A percentile compares a stretch with the other conserved stretches of the same genome.
phyloP scores from a whole-genome alignment of 1,140 invertebrate genomes.

The Tetragnatha versicolor region DNA sequence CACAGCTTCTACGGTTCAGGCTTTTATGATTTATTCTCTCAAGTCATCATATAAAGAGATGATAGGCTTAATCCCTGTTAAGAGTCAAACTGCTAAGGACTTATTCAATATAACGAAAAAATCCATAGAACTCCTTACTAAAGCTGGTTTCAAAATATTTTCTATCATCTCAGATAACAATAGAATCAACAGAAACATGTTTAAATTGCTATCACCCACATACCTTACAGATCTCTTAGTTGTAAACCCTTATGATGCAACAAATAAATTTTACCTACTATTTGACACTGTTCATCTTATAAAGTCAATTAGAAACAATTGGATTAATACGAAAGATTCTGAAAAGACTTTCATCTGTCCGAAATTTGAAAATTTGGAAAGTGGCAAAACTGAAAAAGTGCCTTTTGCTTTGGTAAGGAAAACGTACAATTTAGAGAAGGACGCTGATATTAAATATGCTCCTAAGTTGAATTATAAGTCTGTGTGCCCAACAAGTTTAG shows the following conservation, averaged over 20 bases:
- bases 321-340: neutral
- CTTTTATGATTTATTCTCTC: neutral
- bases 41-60: neutral
- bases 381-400: neutral
- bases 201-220: neutral
- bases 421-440: neutral
- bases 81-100: neutral
- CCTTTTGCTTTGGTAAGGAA: neutral
- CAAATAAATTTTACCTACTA: neutral
- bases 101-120: neutral
- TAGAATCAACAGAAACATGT: neutral
- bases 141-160: neutral
- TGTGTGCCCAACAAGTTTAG: neutral
- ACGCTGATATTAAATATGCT: neutral
- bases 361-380: neutral
- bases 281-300: neutral
- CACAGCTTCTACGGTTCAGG: neutral
- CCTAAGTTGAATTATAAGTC: neutral
- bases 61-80: neutral
- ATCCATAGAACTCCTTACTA: neutral
- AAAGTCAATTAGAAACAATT: neutral
- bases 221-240: neutral
- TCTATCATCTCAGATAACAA: neutral
- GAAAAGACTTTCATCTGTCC: constrained; percentile 4
- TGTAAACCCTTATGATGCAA: neutral